These are phyloP conservation scores for Dolichomitus sp. DNA, from an alignment of 2,888 invertebrate species.

Conservation along the genomic window DNA sequence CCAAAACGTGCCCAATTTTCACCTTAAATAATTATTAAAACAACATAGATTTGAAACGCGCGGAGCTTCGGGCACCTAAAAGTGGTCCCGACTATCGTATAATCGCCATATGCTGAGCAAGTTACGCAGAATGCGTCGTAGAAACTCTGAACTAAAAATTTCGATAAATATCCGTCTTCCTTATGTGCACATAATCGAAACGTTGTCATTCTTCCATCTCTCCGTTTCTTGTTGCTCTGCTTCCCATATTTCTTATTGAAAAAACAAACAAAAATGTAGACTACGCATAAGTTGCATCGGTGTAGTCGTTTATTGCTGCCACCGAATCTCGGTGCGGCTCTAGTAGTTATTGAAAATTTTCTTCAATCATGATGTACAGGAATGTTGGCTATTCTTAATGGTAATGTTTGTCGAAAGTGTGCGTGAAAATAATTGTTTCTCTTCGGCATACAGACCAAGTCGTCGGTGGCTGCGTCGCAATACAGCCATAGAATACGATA, in stretches of 20 bases:
- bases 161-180: neutral
- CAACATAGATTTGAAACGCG: conserved; percentile 28
- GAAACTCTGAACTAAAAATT: neutral
- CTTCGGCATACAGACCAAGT: neutral
- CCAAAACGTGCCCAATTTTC: conserved; percentile 59
- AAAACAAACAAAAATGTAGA: neutral
- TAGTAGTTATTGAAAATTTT: neutral
- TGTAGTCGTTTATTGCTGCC: neutral
- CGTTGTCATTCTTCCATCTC: neutral
- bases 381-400: neutral
- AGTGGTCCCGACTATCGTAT: conserved; percentile 62
- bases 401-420: neutral
- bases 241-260: neutral
- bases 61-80: conserved; percentile 38
- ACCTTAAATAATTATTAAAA: conserved; percentile 27
- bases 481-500: neutral
- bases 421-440: neutral
- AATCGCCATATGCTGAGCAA: conserved; percentile 42
- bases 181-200: neutral
- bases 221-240: neutral
- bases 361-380: neutral
- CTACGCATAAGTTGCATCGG: neutral
- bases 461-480: neutral
- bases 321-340: neutral
- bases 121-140: neutral